Percentiles rank a stretch among this genome's conserved stretches.
phyloP scores from a whole-genome alignment of 2,113 vertebrate genomes.

The Limanda limanda region DNA sequence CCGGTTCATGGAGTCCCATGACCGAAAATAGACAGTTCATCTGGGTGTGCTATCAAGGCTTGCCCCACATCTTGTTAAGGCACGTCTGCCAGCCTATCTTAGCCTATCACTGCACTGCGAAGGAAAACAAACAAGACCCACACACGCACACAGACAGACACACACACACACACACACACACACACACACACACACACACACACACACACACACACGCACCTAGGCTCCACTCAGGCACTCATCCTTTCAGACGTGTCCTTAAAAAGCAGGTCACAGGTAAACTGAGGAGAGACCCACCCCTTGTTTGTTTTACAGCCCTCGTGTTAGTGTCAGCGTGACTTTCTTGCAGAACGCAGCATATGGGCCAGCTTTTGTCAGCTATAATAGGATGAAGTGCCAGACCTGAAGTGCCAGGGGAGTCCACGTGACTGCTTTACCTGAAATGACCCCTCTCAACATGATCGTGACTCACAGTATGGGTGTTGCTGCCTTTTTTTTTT shows the following conservation, averaged over 20 bases:
- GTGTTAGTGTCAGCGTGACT: slow-evolving; percentile 42
- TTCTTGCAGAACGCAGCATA: slow-evolving; percentile 41
- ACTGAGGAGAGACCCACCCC: slow-evolving; percentile 31
- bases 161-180: slow-evolving; percentile 27
- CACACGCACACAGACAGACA: slow-evolving; percentile 29
- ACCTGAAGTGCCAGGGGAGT: slow-evolving; percentile 14
- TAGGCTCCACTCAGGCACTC: slow-evolving; percentile 52
- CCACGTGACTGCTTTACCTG: slow-evolving; percentile 66
- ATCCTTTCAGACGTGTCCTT: slow-evolving; percentile 61
- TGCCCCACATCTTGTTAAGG: slow-evolving; percentile 74
- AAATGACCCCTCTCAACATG: slow-evolving; percentile 50
- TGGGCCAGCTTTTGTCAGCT: slow-evolving; percentile 41
- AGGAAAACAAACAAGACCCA: slow-evolving; percentile 71
- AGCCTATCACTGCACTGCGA: slow-evolving; percentile 58
- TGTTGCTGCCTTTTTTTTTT: slow-evolving; percentile 32
- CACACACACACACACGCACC: slow-evolving; percentile 9
- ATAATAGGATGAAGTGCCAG: slow-evolving; percentile 53
- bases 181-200: slow-evolving; percentile 36
- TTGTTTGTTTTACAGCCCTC: slow-evolving; percentile 30
- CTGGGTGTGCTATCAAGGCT: slow-evolving; percentile 67
- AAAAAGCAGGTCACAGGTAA: slow-evolving; percentile 71
- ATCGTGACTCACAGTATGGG: slow-evolving; percentile 40
- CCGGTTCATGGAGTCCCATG: slow-evolving; percentile 67
- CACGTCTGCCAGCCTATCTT: slow-evolving; percentile 71
- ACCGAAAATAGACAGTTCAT: slow-evolving; percentile 72